Conservation (phyloP, 2,888 invertebrate species). For the Patella depressa region DNA sequence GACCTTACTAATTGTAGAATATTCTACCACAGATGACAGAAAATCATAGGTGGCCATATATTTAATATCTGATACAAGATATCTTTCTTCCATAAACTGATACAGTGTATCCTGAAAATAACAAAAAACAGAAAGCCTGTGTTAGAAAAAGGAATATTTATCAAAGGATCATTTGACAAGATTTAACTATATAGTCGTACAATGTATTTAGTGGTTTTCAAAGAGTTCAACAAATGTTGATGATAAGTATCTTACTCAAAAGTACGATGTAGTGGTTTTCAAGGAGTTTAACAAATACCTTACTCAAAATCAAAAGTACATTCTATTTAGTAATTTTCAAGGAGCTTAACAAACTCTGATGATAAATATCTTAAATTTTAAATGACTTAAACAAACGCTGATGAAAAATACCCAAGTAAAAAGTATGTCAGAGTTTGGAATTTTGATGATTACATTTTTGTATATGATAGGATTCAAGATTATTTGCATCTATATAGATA, state of each 20-base stretch:
- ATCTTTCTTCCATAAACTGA: slow-evolving; percentile 61
- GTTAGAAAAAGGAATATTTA: no score
- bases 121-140: no score
- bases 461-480: no score
- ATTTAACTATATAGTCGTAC: background rate
- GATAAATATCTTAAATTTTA: background rate
- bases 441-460: no score
- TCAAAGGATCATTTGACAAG: no score
- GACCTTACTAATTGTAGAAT: slow-evolving; percentile 59
- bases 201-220: no score
- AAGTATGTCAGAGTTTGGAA: no score
- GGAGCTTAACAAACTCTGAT: no score
- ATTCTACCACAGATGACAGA: slow-evolving; percentile 57
- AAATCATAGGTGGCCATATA: slow-evolving; percentile 65
- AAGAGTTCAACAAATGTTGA: no score
- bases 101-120: slow-evolving; percentile 64
- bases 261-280: background rate
- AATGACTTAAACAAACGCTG: no score
- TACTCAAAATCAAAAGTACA: background rate
- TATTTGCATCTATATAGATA: no score
- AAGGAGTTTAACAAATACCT: background rate
- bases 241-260: background rate
- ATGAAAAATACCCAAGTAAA: no score
- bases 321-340: background rate
- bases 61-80: slow-evolving; percentile 61